These are phyloP conservation scores for Saccostrea glomerata DNA, from an alignment of 1,140 invertebrate species.

Conservation along the genomic window DNA sequence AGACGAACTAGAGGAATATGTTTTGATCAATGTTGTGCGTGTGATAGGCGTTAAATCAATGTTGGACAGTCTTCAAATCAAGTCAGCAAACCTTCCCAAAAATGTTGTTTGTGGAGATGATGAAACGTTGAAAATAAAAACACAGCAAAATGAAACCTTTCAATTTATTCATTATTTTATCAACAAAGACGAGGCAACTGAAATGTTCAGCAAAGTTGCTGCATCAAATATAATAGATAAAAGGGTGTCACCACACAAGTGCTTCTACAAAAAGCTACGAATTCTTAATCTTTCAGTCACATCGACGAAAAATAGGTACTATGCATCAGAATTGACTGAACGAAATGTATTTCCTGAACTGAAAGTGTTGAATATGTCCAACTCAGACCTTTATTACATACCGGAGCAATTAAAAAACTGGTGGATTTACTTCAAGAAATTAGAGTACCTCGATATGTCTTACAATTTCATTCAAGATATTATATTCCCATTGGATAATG, in stretches of 20 bases:
- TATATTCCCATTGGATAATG: slow-evolving; percentile 42
- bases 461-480: slow-evolving; percentile 58
- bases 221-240: slow-evolving; percentile 41
- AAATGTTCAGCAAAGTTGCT: background rate
- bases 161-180: slow-evolving; percentile 31
- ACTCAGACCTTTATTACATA: slow-evolving; percentile 49
- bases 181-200: background rate
- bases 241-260: slow-evolving; percentile 50
- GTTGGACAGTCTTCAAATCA: slow-evolving; percentile 39
- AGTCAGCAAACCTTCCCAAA: slow-evolving; percentile 45
- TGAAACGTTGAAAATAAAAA: slow-evolving; percentile 49
- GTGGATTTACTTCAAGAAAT: slow-evolving; percentile 60
- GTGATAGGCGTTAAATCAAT: slow-evolving; percentile 22
- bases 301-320: slow-evolving; percentile 46
- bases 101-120: slow-evolving; percentile 59
- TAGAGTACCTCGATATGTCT: slow-evolving; percentile 62
- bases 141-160: slow-evolving; percentile 53
- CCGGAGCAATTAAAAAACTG: slow-evolving; percentile 55
- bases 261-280: slow-evolving; percentile 51
- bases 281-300: slow-evolving; percentile 50
- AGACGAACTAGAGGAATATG: slow-evolving; percentile 47
- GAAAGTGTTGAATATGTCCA: slow-evolving; percentile 55
- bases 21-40: slow-evolving; percentile 37
- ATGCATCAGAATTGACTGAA: slow-evolving; percentile 53
- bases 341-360: slow-evolving; percentile 54